phyloP scores from a whole-genome alignment of 2,888 invertebrate genomes.

The Drosophila paucipuncta region DNA sequence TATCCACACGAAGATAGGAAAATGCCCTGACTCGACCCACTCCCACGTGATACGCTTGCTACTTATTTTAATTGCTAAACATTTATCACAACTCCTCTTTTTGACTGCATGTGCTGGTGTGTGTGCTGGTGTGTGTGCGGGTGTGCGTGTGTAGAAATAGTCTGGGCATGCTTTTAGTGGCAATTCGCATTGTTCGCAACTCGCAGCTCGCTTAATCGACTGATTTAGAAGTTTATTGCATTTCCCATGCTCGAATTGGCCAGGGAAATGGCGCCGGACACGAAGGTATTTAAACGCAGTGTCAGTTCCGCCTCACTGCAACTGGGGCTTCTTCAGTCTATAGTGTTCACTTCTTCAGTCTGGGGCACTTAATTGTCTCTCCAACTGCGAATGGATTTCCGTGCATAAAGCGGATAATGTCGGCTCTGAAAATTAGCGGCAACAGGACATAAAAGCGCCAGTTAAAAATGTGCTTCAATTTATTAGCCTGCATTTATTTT shows the following conservation, averaged over 20 bases:
- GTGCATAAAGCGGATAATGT: conserved; percentile 73
- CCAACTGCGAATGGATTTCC: conserved; percentile 76
- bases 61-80: conserved; percentile 79
- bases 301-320: conserved; percentile 49
- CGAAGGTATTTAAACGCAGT: conserved; percentile 74
- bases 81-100: conserved; percentile 68
- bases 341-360: conserved; percentile 17
- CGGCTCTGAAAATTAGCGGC: conserved; percentile 44
- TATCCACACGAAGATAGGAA: conserved; percentile 56
- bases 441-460: conserved; percentile 49
- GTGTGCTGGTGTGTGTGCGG: not conserved
- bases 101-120: conserved; percentile 13
- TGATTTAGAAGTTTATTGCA: conserved; percentile 80
- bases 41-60: conserved; percentile 45
- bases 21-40: conserved; percentile 22
- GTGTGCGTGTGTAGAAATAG: conserved; percentile 12
- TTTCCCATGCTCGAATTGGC: conserved; percentile 48
- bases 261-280: conserved; percentile 72
- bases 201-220: conserved; percentile 73
- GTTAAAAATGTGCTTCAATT: conserved; percentile 71
- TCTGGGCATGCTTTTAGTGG: conserved; percentile 56
- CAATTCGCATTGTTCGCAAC: conserved; percentile 56
- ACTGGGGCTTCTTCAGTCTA: conserved; percentile 19
- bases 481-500: conserved; percentile 69
- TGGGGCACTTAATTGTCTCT: conserved; percentile 62